Base-by-base conservation (phyloP, 2,113 vertebrate species). In the Anseranas semipalmata region DNA sequence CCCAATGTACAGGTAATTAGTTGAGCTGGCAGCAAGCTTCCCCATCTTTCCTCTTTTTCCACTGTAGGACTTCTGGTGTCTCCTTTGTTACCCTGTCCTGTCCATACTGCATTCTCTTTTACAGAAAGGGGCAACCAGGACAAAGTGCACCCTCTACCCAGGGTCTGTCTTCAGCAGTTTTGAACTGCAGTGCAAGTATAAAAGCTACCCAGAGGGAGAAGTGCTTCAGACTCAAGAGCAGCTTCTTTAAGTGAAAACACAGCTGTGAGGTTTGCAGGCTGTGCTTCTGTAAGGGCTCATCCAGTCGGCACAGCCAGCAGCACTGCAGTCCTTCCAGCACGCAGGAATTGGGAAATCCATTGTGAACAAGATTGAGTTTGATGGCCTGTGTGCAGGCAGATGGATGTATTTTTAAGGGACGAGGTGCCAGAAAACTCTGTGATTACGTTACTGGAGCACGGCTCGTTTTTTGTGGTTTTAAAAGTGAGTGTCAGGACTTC, bases 351-450 rank as follows among this genome's bases (percentile, higher is more conserved):
- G 97, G 98, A 97, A 96, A 97, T 98, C 98, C 97, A 95, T 96
- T 95, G 96, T 88, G 98, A 97, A 97, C 97, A 93, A 96, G 97
- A 89, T 95, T 97, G 90, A 97, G 95, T 96, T 98, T 94, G 98
- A 96, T 94, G 96, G 93, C 82, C 93, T 97, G 97, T 43, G 90
- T 96, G 97, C 94, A 97, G 97, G 97, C 95, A 97, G 97, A 97
- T 98, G 97, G 97, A 98, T 98, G 98, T 98, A 98, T 98, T 98
- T 98, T 98, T 98, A 98, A 97, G 97, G 96, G 80, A 96, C 73
- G 5, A 94, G 88, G 92, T 98, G 98, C 98, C 98, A 98, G 96
- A 98, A 97, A 95, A 83, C 94, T 97, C 94, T 65, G 73, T 94
- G 97, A 98, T 98, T 98, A 98, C 96, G 95, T 98, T 98, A 96